Base-by-base conservation (phyloP, 2,113 vertebrate species). In the Siphamia tubifer region DNA sequence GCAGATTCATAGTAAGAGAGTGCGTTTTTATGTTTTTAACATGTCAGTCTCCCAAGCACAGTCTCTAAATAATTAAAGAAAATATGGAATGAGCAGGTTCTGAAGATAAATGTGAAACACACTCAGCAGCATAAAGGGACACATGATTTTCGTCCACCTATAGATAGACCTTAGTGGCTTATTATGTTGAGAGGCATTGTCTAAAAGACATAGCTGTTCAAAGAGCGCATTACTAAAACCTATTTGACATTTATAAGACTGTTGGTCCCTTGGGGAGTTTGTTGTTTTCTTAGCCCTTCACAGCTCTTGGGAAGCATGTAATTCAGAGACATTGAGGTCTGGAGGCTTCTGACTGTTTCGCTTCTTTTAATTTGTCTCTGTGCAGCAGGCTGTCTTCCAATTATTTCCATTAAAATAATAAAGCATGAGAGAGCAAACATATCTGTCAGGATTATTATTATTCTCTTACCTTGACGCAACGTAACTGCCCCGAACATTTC, bases 181-280 rank as follows among this genome's bases (percentile, higher is more conserved):
- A 34, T 74, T 65, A 56, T 57, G 56, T 51, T 55, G 62, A 55
- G 39, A 52, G 63, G 38, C 12, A 2, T 47, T 55, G 54, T 85
- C 79, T 20, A 51, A 66, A 57, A 69, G 53, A 67, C 68, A 69
- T 20, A 49, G 47, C 68, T 39, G 63, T 53, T 73, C 31, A n/a
- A 60, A 49, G 56, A 82, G 27, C 40, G 61, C 64, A 74, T 78
- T 66, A 75, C 64, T 36, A 54, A 71, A 87, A 67, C 44, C 63
- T 55, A 52, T 72, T 64, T 84, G 82, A 85, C 82, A 81, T 82
- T 82, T 87, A 68, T 82, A 56, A 70, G 69, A 74, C 57, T 74
- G 68, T 67, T 30, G 39, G 28, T 60, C 62, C 74, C 72, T 55
- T 52, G 48, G 66, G 82, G 64, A 83, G 28, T 73, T 63, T 60